These are phyloP conservation scores for Melipona bicolor DNA, from an alignment of 2,888 invertebrate species.

Conservation along the genomic window DNA sequence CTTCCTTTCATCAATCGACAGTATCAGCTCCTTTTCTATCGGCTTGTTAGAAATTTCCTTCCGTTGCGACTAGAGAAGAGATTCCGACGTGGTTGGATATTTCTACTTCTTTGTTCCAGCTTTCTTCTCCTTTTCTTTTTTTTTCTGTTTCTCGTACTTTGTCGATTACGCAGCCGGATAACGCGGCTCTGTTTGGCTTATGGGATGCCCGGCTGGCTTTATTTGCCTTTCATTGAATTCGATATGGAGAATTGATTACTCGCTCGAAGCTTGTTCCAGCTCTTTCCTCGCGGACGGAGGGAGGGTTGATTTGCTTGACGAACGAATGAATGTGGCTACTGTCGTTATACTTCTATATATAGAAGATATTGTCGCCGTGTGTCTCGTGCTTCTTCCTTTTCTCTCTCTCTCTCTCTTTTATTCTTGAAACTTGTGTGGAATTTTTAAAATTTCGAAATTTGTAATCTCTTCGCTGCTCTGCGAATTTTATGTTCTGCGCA, in stretches of 20 bases:
- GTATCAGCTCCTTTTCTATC: neutral
- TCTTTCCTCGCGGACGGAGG: neutral
- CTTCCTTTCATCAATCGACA: neutral
- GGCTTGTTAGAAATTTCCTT: conserved; percentile 13
- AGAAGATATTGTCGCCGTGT: neutral
- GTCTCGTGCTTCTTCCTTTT: too few species aligned
- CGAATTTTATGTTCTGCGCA: too few species aligned
- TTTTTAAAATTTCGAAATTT: too few species aligned
- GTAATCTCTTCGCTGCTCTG: too few species aligned
- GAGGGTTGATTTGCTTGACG: neutral
- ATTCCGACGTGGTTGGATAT: neutral
- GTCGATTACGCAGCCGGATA: too few species aligned
- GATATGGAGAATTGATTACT: neutral
- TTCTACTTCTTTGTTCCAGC: too few species aligned
- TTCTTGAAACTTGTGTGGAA: too few species aligned
- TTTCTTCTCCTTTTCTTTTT: neutral
- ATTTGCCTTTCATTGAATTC: neutral
- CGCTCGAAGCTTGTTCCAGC: neutral
- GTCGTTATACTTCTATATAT: neutral
- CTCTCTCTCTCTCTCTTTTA: too few species aligned
- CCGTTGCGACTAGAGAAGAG: neutral
- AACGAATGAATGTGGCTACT: neutral
- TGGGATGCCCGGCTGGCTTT: neutral
- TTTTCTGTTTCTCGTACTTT: neutral
- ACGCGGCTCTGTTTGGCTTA: neutral